phyloP scores from a whole-genome alignment of 2,797 vertebrate genomes.

The Apogon hyalosoma region DNA sequence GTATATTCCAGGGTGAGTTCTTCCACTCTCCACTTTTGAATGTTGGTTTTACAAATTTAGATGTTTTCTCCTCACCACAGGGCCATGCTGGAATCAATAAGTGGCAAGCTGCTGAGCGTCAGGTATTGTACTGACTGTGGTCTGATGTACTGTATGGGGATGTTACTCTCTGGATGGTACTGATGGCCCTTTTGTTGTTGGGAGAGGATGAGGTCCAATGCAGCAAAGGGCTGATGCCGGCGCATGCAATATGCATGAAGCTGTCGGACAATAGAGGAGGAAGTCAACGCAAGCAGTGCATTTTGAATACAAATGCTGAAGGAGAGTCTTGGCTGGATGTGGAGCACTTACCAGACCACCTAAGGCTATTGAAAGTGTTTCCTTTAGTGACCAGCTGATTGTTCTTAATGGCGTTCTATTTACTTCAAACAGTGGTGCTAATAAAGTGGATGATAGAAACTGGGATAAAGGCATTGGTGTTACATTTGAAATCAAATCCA shows the following conservation, averaged over 20 bases:
- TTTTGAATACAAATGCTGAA: conserved; percentile 67
- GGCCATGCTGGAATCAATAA: conserved; percentile 38
- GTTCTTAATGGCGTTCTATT: conserved; percentile 18
- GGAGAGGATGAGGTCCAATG: conserved; percentile 30
- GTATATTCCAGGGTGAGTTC: not conserved
- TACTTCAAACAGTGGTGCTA: conserved; percentile 13
- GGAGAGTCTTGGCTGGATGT: conserved; percentile 16
- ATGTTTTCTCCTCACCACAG: conserved; percentile 11
- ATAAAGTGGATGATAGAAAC: conserved; percentile 5
- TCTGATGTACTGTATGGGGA: conserved; percentile 24
- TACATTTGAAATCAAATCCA: not conserved
- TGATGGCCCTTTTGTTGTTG: conserved; percentile 58
- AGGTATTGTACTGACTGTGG: conserved; percentile 22
- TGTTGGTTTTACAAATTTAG: conserved; percentile 35
- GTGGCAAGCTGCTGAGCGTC: not conserved
- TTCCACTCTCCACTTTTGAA: not conserved
- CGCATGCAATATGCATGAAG: conserved; percentile 75
- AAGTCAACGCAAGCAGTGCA: conserved; percentile 21
- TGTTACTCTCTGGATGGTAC: conserved; percentile 34
- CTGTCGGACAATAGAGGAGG: conserved; percentile 48
- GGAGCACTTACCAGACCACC: conserved; percentile 56
- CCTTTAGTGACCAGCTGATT: conserved; percentile 39
- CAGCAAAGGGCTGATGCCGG: conserved; percentile 43
- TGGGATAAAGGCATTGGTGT: not conserved
- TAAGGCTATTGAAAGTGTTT: conserved; percentile 35